Percentiles rank a stretch among this genome's conserved stretches.
Evolutionary conservation across 2,888 invertebrate species (phyloP).

Genomic region (Nemurella pictetii): DNA sequence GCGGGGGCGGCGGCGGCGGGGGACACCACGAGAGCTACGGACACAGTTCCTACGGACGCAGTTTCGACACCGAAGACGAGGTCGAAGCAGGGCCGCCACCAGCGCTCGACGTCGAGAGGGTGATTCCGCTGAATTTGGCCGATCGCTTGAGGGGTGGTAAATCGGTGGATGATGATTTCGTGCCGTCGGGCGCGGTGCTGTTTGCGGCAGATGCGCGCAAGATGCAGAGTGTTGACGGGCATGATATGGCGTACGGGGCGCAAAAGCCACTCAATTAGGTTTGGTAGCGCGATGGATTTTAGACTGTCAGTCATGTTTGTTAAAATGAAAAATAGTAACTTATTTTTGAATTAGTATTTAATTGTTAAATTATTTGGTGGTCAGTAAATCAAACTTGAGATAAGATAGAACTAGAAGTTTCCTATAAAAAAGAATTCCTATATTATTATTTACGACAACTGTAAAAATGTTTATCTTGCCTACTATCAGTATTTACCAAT

Average conservation of each 20-base stretch:
- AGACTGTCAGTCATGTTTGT: background rate
- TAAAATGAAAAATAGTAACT: background rate
- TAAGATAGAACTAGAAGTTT: background rate
- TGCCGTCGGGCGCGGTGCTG: background rate
- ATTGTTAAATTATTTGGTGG: conserved; percentile 14
- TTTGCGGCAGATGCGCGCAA: background rate
- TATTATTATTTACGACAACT: background rate
- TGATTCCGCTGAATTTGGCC: background rate
- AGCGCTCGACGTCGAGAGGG: background rate
- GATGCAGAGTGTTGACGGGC: conserved; percentile 39
- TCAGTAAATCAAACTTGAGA: background rate
- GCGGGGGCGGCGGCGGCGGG: conserved; percentile 59
- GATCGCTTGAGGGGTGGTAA: background rate
- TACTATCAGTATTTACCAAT: background rate
- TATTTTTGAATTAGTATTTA: background rate
- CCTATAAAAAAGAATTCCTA: background rate
- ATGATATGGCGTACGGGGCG: conserved; percentile 43
- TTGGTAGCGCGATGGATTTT: no score
- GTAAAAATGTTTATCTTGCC: background rate
- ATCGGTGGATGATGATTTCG: background rate
- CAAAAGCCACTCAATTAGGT: conserved; percentile 32
- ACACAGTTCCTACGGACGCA: conserved; percentile 46
- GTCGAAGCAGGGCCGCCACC: background rate
- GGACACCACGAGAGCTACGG: conserved; percentile 57
- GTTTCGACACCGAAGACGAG: conserved; percentile 34